Evolutionary conservation across 1,140 invertebrate genomes (phyloP), one percentile per base, ranked within the genome.

Genomic region (Monomorium pharaonis): DNA sequence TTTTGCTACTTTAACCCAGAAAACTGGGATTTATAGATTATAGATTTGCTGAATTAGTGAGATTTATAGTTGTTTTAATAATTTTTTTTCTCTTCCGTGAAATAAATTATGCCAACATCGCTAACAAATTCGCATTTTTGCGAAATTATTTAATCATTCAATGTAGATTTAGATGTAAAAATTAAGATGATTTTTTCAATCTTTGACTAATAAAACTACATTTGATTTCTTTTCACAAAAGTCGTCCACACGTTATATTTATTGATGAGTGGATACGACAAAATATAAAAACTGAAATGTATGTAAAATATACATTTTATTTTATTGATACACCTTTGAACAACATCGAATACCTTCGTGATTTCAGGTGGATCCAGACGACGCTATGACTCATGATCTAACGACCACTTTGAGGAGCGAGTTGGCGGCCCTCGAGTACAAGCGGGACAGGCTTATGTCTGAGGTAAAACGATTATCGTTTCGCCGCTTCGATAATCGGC

Each of bases 391-490:
- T 44, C 96, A 96, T 91, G 97, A 98, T 91, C 94, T 97, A 87
- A 96, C 97, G 2, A 98, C 97, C 9, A 95, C 97, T 0, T 93
- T 98, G 65, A 96, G 97, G 85, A 98, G 97, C 94, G 97, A 98
- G 93, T 94, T 98, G 84, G 97, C 97, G 21, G 97, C 96, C 0
- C 93, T 98, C 54, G 97, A 97, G 89, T 98, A 98, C 93, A 98
- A 98, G 94, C 96, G 97, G 83, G 97, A 98, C 92, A 96, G 97
- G 70, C 95, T 98, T n/a, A 94, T 96, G 58, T 95, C 96, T 69
- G 97, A 98, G 95, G 96, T 98, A 94, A 95, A 86, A 14, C 54
- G 51, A 65, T 62, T 70, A 54, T 51, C 44, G 37, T 7, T 47
- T 69, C 21, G 21, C 12, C 51, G n/a, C 14, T 27, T 49, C 30